A percentile compares a stretch with the other conserved stretches of the same genome.
These are phyloP conservation scores for Sarcophaga rosellei DNA, from an alignment of 2,888 invertebrate genomes.

Conservation along the genomic window DNA sequence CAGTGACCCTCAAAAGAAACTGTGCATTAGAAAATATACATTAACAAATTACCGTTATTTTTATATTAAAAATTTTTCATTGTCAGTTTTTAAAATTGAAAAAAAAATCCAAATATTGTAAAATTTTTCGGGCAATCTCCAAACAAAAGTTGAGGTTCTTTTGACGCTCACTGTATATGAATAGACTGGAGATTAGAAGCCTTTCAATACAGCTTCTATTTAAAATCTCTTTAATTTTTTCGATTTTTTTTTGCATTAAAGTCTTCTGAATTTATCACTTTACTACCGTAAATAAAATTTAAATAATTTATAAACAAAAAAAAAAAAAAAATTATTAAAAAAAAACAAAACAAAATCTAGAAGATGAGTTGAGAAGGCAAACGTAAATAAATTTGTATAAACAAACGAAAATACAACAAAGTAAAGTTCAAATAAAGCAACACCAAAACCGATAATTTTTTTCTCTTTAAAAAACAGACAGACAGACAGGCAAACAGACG, in stretches of 20 bases:
- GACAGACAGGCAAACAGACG: not conserved
- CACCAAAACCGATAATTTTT: not conserved
- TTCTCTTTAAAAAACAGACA: constrained; percentile 4
- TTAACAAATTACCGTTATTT: too few relatives aligned
- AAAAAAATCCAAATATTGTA: too few relatives aligned
- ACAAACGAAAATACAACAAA: constrained; percentile 28
- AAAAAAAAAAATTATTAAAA: not conserved
- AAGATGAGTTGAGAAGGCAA: constrained; percentile 11
- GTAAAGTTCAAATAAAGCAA: constrained; percentile 29
- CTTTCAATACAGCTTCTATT: too few relatives aligned
- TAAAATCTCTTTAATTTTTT: not conserved
- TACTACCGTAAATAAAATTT: not conserved
- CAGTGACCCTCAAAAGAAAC: too few relatives aligned
- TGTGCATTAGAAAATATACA: too few relatives aligned
- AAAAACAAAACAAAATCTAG: not conserved
- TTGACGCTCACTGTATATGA: too few relatives aligned
- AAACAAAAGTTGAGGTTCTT: too few relatives aligned
- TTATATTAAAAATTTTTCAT: too few relatives aligned
- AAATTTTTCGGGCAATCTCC: too few relatives aligned
- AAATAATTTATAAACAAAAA: not conserved
- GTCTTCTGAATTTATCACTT: not conserved
- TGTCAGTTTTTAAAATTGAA: too few relatives aligned
- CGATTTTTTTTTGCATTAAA: not conserved
- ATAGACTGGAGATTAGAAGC: too few relatives aligned
- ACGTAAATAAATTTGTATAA: constrained; percentile 16